phyloP scores from a whole-genome alignment of 2,113 vertebrate genomes.

The Silurus asotus region DNA sequence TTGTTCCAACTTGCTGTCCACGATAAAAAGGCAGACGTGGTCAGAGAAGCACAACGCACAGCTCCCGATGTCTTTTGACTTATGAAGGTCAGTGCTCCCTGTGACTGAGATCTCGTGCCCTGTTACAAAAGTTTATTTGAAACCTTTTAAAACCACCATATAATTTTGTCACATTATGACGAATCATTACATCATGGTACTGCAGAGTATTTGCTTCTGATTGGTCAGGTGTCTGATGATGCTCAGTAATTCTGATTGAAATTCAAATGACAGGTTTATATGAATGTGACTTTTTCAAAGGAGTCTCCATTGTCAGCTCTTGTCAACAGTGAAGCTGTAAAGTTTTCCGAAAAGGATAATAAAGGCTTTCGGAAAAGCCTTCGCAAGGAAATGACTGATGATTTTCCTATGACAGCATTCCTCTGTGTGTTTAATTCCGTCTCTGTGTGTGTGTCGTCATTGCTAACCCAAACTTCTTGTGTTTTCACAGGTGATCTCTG shows the following conservation, averaged over 20 bases:
- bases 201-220: not conserved
- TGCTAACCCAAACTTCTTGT: conserved; percentile 42
- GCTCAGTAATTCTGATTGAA: not conserved
- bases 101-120: too few relatives aligned
- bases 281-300: not conserved
- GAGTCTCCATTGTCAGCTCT: not conserved
- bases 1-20: too few relatives aligned
- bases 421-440: not conserved
- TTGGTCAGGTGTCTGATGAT: not conserved
- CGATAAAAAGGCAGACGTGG: too few relatives aligned
- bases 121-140: too few relatives aligned
- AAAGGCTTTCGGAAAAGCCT: too few relatives aligned
- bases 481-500: conserved; percentile 87
- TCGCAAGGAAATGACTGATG: not conserved
- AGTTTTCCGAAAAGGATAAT: too few relatives aligned
- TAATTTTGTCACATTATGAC: conserved; percentile 6
- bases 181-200: too few relatives aligned
- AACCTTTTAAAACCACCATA: not conserved
- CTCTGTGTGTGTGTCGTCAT: not conserved
- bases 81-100: too few relatives aligned
- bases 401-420: not conserved
- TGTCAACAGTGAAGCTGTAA: not conserved
- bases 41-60: too few relatives aligned
- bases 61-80: too few relatives aligned
- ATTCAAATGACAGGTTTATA: not conserved